Conservation (phyloP, 2,113 vertebrate genomes). For the Syngnathus typhle region DNA sequence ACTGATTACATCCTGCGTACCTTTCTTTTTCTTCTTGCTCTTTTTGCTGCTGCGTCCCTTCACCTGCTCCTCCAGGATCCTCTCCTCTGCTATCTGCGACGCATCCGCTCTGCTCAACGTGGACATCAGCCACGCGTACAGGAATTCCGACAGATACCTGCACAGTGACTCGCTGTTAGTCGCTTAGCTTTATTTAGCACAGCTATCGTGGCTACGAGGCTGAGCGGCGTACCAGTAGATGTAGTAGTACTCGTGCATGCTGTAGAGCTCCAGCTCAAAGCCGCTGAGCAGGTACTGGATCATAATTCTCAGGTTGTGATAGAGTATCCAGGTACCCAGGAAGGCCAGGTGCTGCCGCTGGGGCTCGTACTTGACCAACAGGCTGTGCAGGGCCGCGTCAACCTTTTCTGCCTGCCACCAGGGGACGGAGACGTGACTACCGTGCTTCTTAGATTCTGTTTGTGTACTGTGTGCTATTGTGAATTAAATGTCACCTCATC, state of each 20-base stretch:
- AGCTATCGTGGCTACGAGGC: background rate
- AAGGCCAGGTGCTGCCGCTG: constrained; percentile 95
- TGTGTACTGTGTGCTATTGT: background rate
- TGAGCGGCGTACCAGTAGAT: constrained; percentile 84
- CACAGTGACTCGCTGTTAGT: background rate
- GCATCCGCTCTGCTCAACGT: constrained; percentile 94
- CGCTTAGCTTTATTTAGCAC: background rate
- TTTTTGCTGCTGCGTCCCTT: constrained; percentile 98
- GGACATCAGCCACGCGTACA: constrained; percentile 98
- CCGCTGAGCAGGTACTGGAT: constrained; percentile 98
- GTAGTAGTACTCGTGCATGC: constrained; percentile 99
- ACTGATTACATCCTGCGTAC: constrained; percentile 42
- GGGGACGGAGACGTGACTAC: too few species aligned
- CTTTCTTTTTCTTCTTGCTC: constrained; percentile 98
- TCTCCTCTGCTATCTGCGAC: constrained; percentile 95
- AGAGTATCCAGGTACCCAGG: constrained; percentile 96
- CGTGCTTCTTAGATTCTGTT: background rate
- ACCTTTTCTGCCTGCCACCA: constrained; percentile 91
- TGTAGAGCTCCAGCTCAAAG: constrained; percentile 97
- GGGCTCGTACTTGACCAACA: constrained; percentile 94
- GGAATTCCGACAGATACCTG: constrained; percentile 97
- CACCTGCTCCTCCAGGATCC: constrained; percentile 93
- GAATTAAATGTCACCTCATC: constrained; percentile 79
- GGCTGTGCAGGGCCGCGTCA: constrained; percentile 90
- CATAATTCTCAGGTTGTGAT: constrained; percentile 97